Evolutionary conservation across 2,888 invertebrate species (phyloP).

Genomic region (Pollenia angustigena): DNA sequence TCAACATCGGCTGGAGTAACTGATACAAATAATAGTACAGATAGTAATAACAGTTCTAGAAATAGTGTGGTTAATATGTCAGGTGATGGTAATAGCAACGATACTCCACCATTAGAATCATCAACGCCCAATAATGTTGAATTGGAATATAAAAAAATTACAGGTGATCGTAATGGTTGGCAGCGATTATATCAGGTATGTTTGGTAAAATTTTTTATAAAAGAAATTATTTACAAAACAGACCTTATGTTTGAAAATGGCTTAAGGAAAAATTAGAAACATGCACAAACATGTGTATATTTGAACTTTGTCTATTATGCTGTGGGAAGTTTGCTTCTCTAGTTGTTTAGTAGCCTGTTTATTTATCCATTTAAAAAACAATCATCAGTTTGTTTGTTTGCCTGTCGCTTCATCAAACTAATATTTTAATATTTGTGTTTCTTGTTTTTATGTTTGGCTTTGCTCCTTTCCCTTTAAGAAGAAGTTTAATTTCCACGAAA

Average conservation of each 20-base stretch:
- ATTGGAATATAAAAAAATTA: constrained; percentile 89
- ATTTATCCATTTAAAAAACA: not conserved
- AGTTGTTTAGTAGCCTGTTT: not conserved
- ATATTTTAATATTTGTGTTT: constrained; percentile 6
- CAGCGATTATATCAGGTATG: constrained; percentile 89
- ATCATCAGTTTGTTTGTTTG: not conserved
- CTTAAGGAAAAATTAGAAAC: no score
- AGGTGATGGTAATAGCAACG: constrained; percentile 72
- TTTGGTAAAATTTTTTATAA: not conserved
- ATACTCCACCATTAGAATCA: constrained; percentile 53
- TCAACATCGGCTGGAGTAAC: constrained; percentile 58
- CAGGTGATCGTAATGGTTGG: constrained; percentile 89
- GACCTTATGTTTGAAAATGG: no score
- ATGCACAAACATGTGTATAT: no score
- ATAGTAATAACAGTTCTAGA: constrained; percentile 43
- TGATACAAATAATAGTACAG: constrained; percentile 59
- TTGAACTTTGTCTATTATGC: no score
- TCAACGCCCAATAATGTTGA: constrained; percentile 84
- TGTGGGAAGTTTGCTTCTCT: not conserved
- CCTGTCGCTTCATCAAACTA: not conserved
- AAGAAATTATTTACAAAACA: no score
- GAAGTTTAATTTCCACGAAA: constrained; percentile 81
- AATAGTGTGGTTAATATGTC: constrained; percentile 54
- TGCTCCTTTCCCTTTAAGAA: constrained; percentile 77
- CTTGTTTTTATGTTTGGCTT: constrained; percentile 38